These are phyloP conservation scores for Parus major DNA, from an alignment of 2,113 vertebrate genomes.

Conservation along the genomic window DNA sequence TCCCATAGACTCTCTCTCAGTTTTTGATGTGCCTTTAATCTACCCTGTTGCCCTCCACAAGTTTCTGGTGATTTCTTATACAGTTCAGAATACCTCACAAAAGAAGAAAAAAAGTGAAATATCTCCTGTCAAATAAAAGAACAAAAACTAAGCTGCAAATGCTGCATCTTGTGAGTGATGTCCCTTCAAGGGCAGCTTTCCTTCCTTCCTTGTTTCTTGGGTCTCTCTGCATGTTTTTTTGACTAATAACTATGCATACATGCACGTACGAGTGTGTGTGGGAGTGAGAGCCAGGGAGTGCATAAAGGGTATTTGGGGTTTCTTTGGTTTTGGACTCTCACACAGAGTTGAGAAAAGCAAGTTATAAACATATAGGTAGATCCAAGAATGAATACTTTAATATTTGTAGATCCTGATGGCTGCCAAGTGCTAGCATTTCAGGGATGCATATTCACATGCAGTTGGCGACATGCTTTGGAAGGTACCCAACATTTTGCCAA, in stretches of 20 bases:
- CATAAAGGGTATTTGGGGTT: slow-evolving; percentile 68
- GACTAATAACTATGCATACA: slow-evolving; percentile 47
- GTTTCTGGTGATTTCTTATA: not conserved
- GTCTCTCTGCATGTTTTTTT: slow-evolving; percentile 9
- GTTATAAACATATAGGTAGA: slow-evolving; percentile 62
- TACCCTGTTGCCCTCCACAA: not conserved
- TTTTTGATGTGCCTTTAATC: not conserved
- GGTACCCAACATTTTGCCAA: not conserved
- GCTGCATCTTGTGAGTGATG: not conserved
- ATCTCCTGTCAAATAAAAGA: not conserved
- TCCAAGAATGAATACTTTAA: slow-evolving; percentile 67
- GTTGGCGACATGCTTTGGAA: slow-evolving; percentile 31
- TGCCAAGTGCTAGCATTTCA: slow-evolving; percentile 66
- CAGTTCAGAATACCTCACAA: not conserved
- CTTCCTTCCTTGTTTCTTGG: slow-evolving; percentile 16
- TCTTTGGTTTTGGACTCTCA: slow-evolving; percentile 66
- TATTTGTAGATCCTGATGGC: slow-evolving; percentile 53
- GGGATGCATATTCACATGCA: slow-evolving; percentile 69
- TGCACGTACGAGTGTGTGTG: slow-evolving; percentile 45
- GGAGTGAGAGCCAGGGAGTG: slow-evolving; percentile 46
- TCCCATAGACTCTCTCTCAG: not conserved
- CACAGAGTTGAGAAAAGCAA: slow-evolving; percentile 29
- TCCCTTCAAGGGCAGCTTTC: not conserved
- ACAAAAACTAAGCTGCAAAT: not conserved
- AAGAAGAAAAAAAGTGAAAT: not conserved